phyloP scores from a whole-genome alignment of 2,113 vertebrate species.

The Poeciliopsis turrubarensis region DNA sequence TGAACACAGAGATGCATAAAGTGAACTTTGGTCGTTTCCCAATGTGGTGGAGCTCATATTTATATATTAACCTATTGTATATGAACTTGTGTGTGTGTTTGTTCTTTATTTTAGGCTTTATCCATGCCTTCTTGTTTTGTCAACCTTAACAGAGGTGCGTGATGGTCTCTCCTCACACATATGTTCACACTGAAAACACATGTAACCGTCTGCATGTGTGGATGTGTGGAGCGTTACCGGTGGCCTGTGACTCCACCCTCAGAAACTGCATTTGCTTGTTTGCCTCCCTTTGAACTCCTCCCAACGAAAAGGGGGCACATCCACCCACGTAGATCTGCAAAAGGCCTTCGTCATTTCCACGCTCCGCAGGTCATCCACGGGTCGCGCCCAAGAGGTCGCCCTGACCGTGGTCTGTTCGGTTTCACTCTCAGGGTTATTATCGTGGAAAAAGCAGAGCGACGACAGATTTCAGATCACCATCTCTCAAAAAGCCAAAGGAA shows the following conservation, averaged over 20 bases:
- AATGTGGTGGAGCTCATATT: slow-evolving; percentile 36
- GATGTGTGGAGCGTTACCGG: not conserved
- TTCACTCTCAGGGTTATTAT: slow-evolving; percentile 69
- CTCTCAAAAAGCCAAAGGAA: slow-evolving; percentile 68
- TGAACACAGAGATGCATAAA: slow-evolving; percentile 4
- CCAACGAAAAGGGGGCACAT: not conserved
- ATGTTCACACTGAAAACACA: not conserved
- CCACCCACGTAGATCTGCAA: slow-evolving; percentile 13
- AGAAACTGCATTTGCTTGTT: slow-evolving; percentile 13
- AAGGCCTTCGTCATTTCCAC: slow-evolving; percentile 9
- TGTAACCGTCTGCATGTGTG: slow-evolving; percentile 8
- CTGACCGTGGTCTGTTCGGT: slow-evolving; percentile 28
- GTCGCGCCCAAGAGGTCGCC: not conserved
- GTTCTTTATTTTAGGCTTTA: slow-evolving; percentile 42
- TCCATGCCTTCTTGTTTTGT: slow-evolving; percentile 50
- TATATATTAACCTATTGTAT: slow-evolving; percentile 56
- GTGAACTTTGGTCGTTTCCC: slow-evolving; percentile 9
- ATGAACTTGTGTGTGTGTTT: slow-evolving; percentile 35
- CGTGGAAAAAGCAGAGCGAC: slow-evolving; percentile 36
- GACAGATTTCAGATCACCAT: slow-evolving; percentile 15
- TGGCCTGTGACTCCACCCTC: slow-evolving; percentile 14
- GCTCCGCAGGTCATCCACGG: not conserved
- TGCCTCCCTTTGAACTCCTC: not conserved
- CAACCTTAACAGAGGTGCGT: slow-evolving; percentile 43
- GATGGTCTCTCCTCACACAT: slow-evolving; percentile 8